A percentile compares a stretch with the other conserved stretches of the same genome.
These are phyloP conservation scores for Nomada ruficornis DNA, from an alignment of 2,888 invertebrate species.

Conservation along the genomic window DNA sequence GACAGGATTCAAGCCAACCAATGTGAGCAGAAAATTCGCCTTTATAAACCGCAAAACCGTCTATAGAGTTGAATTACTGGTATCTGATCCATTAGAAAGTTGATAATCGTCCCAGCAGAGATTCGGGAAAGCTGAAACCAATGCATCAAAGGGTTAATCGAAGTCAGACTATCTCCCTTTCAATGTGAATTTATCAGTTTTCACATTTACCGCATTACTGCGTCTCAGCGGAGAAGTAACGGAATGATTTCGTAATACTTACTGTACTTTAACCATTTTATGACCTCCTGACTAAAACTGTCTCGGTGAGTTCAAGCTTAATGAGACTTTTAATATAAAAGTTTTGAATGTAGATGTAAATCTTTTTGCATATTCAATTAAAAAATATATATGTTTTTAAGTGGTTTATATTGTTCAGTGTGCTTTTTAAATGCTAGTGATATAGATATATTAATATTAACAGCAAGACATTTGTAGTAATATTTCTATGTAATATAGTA, in stretches of 20 bases:
- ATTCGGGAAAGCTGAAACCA: background rate
- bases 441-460: too few relatives aligned
- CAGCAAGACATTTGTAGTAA: too few relatives aligned
- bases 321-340: too few relatives aligned
- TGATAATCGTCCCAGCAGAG: background rate
- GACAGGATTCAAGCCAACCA: conserved; percentile 1
- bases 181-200: background rate
- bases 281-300: background rate
- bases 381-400: too few relatives aligned
- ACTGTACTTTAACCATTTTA: background rate
- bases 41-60: conserved; percentile 16
- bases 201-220: background rate
- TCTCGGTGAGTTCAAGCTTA: too few relatives aligned
- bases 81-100: conserved; percentile 19
- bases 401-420: too few relatives aligned
- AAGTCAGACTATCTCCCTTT: conserved; percentile 16
- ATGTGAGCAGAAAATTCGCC: conserved; percentile 7
- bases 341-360: too few relatives aligned
- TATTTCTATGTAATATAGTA: too few relatives aligned
- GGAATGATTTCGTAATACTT: background rate
- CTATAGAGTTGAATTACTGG: background rate
- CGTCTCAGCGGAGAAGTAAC: background rate
- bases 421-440: too few relatives aligned
- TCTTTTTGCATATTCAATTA: too few relatives aligned
- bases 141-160: conserved; percentile 20